Evolutionary conservation across 2,797 vertebrate species (phyloP).

Genomic region (Lagocephalus sceleratus): DNA sequence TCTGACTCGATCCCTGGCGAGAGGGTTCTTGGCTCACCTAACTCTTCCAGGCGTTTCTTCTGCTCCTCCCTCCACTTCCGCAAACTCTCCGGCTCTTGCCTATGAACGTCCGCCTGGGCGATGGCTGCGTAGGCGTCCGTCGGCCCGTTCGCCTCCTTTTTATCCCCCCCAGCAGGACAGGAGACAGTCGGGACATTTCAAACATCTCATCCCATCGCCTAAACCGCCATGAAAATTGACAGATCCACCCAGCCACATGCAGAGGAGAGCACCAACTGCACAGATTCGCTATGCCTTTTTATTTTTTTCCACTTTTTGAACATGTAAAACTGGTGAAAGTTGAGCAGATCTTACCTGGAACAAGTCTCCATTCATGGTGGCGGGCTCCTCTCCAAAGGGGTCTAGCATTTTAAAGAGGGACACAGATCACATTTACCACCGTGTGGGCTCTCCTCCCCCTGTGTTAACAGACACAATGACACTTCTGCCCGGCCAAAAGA

Average conservation of each 20-base stretch:
- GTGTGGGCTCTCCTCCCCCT: neutral
- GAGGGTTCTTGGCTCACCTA: slow-evolving; percentile 80
- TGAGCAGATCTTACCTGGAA: slow-evolving; percentile 76
- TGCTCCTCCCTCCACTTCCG: slow-evolving; percentile 98
- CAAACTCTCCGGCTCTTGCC: slow-evolving; percentile 97
- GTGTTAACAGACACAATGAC: neutral
- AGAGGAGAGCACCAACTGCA: neutral
- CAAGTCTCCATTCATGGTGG: slow-evolving; percentile 82
- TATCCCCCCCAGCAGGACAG: slow-evolving; percentile 16
- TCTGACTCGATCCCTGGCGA: neutral
- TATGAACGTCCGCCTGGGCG: slow-evolving; percentile 89
- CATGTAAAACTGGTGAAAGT: neutral
- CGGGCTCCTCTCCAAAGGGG: slow-evolving; percentile 71
- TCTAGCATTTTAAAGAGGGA: slow-evolving; percentile 59
- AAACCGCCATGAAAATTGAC: neutral
- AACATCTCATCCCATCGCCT: too few relatives aligned
- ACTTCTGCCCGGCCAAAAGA: neutral
- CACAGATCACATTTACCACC: neutral
- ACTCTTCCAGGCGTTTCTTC: slow-evolving; percentile 86
- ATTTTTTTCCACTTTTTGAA: too few relatives aligned
- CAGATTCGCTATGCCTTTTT: too few relatives aligned
- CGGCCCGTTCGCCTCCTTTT: slow-evolving; percentile 86
- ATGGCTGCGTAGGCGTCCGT: slow-evolving; percentile 91
- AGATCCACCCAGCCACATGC: too few relatives aligned
- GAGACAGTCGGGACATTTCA: neutral